A percentile compares a stretch with the other conserved stretches of the same genome.
These are phyloP conservation scores for Ranitomeya imitator DNA, from an alignment of 2,113 vertebrate species.

Conservation along the genomic window DNA sequence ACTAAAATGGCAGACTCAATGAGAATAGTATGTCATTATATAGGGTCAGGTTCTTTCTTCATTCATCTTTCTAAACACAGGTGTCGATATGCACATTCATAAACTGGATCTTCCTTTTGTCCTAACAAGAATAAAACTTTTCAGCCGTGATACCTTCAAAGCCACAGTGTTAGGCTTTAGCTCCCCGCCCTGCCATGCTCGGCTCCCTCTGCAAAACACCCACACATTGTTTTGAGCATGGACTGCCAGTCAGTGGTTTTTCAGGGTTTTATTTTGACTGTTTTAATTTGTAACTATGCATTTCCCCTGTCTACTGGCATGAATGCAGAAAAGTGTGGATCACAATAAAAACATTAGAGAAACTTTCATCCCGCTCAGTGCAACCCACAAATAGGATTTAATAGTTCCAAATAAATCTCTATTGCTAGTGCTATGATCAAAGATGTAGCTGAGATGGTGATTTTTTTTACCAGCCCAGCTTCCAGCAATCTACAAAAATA, in stretches of 20 bases:
- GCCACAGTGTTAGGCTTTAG: not conserved
- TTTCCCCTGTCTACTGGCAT: not conserved
- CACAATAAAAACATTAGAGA: constrained; percentile 13
- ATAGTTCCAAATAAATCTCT: constrained; percentile 6
- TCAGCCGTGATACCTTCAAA: constrained; percentile 29
- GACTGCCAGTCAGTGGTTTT: not conserved
- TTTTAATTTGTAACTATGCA: constrained; percentile 6
- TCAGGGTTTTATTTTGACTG: not conserved
- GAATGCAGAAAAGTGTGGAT: constrained; percentile 1
- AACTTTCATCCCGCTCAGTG: constrained; percentile 35
- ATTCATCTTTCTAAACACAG: constrained; percentile 24
- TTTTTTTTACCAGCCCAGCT: not conserved
- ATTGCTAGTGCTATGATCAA: constrained; percentile 34
- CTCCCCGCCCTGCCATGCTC: constrained; percentile 34
- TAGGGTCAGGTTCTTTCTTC: not conserved
- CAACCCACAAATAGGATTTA: constrained; percentile 42
- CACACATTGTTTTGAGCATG: constrained; percentile 5
- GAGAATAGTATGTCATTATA: not conserved
- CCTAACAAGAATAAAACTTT: constrained; percentile 9
- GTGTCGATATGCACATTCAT: constrained; percentile 2
- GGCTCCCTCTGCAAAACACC: constrained; percentile 39
- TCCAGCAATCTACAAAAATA: constrained; percentile 27
- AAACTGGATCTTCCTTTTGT: constrained; percentile 32
- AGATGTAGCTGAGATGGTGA: constrained; percentile 21
- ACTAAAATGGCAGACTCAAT: not conserved